Evolutionary conservation across 23 tunicate species (phyloP).

Genomic region (Ascidia mentula): DNA sequence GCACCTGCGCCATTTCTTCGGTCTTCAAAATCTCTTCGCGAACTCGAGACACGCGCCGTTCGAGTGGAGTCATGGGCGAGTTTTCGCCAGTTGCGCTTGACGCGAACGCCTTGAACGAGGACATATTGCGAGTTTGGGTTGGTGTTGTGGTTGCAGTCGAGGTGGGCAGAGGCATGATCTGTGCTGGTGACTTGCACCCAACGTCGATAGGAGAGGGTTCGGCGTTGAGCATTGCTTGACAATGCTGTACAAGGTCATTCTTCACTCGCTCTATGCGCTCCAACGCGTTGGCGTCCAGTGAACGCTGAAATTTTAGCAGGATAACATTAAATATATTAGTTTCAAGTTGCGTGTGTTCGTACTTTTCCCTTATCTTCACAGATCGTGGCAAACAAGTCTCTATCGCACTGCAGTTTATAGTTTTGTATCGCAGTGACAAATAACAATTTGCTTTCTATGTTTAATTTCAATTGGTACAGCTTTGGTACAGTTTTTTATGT

Average conservation of each 20-base stretch:
- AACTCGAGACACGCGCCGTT: slow-evolving; percentile 27
- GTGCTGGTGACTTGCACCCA: slow-evolving; percentile 45
- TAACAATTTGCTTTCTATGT: no score
- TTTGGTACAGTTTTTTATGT: no score
- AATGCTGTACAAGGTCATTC: slow-evolving; percentile 47
- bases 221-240: slow-evolving; percentile 7
- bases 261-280: slow-evolving; percentile 22
- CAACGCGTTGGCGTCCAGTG: slow-evolving; percentile 36
- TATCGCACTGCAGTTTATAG: no score
- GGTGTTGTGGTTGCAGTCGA: slow-evolving; percentile 33
- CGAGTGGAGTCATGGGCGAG: slow-evolving; percentile 57
- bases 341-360: no score
- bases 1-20: slow-evolving; percentile 84
- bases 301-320: slow-evolving; percentile 13
- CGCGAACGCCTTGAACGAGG: slow-evolving; percentile 35
- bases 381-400: no score
- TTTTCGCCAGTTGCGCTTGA: slow-evolving; percentile 8
- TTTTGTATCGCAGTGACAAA: no score
- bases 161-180: slow-evolving; percentile 11
- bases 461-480: no score
- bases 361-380: no score
- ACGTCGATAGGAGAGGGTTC: neutral
- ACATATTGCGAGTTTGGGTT: slow-evolving; percentile 5
- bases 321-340: neutral
- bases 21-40: slow-evolving; percentile 69